Evolutionary conservation across 2,113 vertebrate species (phyloP).

Genomic region (Isurus oxyrinchus): DNA sequence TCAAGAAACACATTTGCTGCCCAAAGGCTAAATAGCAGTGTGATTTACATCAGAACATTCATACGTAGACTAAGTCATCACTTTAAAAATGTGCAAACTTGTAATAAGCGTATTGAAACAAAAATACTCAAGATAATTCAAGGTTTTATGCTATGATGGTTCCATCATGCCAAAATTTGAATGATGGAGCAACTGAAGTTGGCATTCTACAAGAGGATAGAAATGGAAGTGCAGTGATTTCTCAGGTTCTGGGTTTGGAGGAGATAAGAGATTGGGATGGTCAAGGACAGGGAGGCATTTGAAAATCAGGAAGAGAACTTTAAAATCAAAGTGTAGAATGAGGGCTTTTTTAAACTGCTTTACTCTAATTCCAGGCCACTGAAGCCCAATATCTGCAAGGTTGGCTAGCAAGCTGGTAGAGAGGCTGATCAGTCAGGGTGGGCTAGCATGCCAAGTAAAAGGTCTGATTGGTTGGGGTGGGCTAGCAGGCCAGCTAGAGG

Average conservation of each 20-base stretch:
- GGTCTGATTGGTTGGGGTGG: background rate
- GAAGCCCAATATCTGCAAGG: background rate
- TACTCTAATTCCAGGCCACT: background rate
- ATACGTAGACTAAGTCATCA: too few species aligned
- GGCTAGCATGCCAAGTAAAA: background rate
- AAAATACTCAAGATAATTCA: too few species aligned
- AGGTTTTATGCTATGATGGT: too few species aligned
- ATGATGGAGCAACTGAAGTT: background rate
- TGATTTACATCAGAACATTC: too few species aligned
- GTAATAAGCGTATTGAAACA: too few species aligned
- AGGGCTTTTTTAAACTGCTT: background rate
- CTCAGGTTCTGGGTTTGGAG: too few species aligned
- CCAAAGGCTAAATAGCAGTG: too few species aligned
- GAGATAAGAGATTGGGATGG: too few species aligned
- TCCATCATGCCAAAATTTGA: too few species aligned
- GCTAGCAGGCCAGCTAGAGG: too few species aligned
- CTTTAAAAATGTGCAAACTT: too few species aligned
- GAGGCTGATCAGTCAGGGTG: background rate
- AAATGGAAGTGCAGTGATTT: background rate
- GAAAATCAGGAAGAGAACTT: background rate
- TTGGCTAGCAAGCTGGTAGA: background rate
- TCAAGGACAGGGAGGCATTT: background rate
- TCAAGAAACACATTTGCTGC: too few species aligned
- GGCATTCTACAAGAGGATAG: background rate
- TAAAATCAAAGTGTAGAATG: background rate